Evolutionary conservation across 2,113 vertebrate genomes (phyloP).

Genomic region (Neotragus pygmaeus): DNA sequence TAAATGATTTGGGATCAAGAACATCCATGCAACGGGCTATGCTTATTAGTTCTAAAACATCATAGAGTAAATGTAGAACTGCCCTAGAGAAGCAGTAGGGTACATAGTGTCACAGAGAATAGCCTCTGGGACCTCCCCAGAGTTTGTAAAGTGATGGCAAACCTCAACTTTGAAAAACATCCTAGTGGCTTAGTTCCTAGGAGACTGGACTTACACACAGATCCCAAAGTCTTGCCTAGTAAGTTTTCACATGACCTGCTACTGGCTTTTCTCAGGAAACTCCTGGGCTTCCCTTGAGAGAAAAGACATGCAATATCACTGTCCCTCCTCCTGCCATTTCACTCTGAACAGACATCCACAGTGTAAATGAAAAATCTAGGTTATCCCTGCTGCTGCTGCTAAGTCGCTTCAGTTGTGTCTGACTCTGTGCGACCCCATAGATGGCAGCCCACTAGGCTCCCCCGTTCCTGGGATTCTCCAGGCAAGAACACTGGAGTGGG

Average conservation of each 20-base stretch:
- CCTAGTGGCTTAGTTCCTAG: neutral
- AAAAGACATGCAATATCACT: neutral
- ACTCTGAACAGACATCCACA: neutral
- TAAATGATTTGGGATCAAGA: constrained; percentile 16
- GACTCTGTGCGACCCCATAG: too few species aligned
- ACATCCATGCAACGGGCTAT: neutral
- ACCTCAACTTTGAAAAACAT: neutral
- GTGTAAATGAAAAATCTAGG: neutral
- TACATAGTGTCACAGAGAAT: neutral
- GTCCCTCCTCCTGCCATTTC: neutral
- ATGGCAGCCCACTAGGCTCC: too few species aligned
- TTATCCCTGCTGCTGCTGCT: too few species aligned
- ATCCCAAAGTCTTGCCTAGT: neutral
- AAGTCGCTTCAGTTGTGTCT: too few species aligned
- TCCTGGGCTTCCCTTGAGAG: neutral
- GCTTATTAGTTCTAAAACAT: neutral
- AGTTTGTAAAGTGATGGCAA: neutral
- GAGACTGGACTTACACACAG: neutral
- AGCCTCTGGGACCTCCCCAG: neutral
- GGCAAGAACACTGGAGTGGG: too few species aligned
- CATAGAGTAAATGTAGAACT: neutral
- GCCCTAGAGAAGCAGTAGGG: neutral
- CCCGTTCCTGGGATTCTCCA: too few species aligned
- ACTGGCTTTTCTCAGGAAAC: neutral
- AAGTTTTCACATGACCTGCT: neutral